Evolutionary conservation across 2,797 vertebrate genomes (phyloP).

Genomic region (Avahi laniger): DNA sequence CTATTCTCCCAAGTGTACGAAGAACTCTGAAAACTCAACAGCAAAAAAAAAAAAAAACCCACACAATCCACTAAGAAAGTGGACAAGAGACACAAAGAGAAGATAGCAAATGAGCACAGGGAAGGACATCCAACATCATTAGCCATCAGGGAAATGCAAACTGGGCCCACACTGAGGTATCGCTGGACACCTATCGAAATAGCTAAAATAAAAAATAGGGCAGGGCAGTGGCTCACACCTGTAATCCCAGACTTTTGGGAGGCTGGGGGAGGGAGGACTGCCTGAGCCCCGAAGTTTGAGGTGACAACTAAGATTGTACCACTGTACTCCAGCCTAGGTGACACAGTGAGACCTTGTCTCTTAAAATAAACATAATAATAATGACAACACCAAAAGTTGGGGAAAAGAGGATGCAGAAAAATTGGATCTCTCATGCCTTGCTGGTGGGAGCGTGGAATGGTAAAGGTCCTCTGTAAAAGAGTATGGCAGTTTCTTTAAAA

Average conservation of each 20-base stretch:
- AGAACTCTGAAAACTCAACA: not conserved
- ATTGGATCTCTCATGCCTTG: not conserved
- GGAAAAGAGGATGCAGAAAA: not conserved
- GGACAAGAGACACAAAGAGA: not conserved
- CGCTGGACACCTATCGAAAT: not conserved
- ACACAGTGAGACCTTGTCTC: not conserved
- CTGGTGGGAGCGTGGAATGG: too few relatives aligned
- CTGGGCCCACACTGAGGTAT: not conserved
- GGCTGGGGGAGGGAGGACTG: not conserved
- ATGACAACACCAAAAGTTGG: not conserved
- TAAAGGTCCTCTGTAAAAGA: not conserved
- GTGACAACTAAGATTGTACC: not conserved
- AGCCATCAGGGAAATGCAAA: not conserved
- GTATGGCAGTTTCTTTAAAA: not conserved
- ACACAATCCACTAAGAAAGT: not conserved
- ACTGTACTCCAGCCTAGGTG: not conserved
- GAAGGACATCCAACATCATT: not conserved
- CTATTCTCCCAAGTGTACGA: not conserved
- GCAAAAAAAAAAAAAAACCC: not conserved
- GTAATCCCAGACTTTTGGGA: not conserved
- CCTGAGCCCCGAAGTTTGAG: not conserved
- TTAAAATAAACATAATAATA: not conserved
- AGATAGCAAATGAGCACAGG: not conserved
- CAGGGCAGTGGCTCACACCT: not conserved
- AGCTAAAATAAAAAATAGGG: not conserved